Percentiles rank a stretch among this genome's conserved stretches.
Evolutionary conservation across 2,888 invertebrate genomes (phyloP).

Genomic region (Xiphydria camelus): DNA sequence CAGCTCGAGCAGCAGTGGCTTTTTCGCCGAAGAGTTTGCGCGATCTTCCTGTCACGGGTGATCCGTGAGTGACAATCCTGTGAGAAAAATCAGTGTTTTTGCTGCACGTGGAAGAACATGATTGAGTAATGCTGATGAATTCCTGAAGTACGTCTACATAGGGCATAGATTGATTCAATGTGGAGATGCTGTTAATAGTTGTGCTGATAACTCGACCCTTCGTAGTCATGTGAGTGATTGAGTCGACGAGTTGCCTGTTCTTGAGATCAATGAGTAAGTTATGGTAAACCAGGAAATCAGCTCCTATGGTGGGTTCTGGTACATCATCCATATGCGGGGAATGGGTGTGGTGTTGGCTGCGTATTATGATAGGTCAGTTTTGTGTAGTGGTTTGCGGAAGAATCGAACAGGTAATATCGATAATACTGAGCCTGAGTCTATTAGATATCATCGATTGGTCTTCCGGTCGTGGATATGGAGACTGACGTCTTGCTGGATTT

Average conservation of each 20-base stretch:
- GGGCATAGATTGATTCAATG: constrained; percentile 3
- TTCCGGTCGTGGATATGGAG: constrained; percentile 15
- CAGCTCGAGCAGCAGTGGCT: constrained; percentile 10
- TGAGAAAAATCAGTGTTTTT: too few species aligned
- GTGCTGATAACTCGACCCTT: constrained; percentile 7
- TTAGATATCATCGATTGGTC: too few species aligned
- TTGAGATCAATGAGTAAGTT: constrained; percentile 14
- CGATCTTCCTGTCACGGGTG: constrained; percentile 10
- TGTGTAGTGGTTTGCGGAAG: too few species aligned
- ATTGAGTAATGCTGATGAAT: too few species aligned
- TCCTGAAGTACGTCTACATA: too few species aligned
- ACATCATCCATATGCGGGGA: constrained; percentile 12
- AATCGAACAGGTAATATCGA: too few species aligned
- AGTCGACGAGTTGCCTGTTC: constrained; percentile 16
- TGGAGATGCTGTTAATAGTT: constrained; percentile 4
- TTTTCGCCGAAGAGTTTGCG: constrained; percentile 12
- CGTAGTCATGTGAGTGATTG: constrained; percentile 11
- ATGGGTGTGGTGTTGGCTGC: constrained; percentile 20
- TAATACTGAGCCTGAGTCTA: too few species aligned
- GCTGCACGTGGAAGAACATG: too few species aligned
- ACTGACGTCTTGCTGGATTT: constrained; percentile 5
- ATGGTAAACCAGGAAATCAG: too few species aligned
- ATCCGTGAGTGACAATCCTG: too few species aligned
- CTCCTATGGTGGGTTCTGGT: constrained; percentile 8
- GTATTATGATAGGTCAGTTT: constrained; percentile 5